Evolutionary conservation across 2,888 invertebrate genomes (phyloP).

Genomic region (Lutraria lutraria): DNA sequence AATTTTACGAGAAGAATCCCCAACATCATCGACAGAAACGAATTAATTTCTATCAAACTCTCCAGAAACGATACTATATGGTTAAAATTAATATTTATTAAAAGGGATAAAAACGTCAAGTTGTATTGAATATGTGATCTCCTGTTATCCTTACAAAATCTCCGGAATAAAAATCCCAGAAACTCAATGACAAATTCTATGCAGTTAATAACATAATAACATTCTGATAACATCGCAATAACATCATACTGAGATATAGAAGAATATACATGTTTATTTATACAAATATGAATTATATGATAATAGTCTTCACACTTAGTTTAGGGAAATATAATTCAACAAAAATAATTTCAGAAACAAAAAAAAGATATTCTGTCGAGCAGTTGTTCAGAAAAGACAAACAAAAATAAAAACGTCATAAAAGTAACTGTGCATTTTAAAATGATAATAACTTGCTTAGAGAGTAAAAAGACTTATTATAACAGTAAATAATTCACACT

Average conservation of each 20-base stretch:
- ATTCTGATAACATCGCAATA: not conserved
- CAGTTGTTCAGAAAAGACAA: slow-evolving; percentile 6
- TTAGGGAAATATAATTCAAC: not conserved
- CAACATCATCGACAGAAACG: no score
- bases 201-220: no score
- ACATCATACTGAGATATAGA: not conserved
- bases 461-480: not conserved
- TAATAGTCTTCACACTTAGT: not conserved
- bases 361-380: slow-evolving; percentile 18
- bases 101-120: no score
- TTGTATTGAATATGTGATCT: no score
- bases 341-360: slow-evolving; percentile 8
- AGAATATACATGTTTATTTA: not conserved
- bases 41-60: no score
- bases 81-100: no score
- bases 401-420: not conserved
- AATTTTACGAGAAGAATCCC: not conserved
- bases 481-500: not conserved
- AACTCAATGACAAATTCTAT: no score
- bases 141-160: no score
- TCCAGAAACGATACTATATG: no score
- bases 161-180: no score
- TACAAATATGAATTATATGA: not conserved
- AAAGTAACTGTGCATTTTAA: not conserved
- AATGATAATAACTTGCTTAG: not conserved